These are phyloP conservation scores for Seira ritae DNA, from an alignment of 2,888 invertebrate species.

Conservation along the genomic window DNA sequence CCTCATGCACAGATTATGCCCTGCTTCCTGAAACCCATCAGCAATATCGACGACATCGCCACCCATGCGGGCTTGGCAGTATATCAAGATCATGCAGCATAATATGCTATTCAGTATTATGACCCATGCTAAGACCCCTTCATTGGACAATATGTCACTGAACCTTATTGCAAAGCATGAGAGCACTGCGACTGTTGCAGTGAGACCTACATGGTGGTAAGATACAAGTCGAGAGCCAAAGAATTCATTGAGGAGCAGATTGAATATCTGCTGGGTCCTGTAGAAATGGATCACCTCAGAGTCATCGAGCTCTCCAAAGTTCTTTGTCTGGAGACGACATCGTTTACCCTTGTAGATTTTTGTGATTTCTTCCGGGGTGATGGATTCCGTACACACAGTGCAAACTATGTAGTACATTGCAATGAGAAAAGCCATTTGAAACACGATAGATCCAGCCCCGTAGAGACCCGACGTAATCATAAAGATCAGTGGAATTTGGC, in stretches of 20 bases:
- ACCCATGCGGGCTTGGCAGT: not conserved
- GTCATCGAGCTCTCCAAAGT: constrained; percentile 3
- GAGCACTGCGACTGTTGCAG: not conserved
- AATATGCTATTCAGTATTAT: not conserved
- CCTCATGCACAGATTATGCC: not conserved
- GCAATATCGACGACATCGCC: not conserved
- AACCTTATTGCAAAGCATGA: not conserved
- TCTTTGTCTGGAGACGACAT: not conserved
- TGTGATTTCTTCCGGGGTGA: not conserved
- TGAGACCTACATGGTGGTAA: constrained; percentile 24
- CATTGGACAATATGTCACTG: not conserved
- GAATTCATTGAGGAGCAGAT: constrained; percentile 1
- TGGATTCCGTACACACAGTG: not conserved
- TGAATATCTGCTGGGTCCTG: constrained; percentile 17
- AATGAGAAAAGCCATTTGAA: not conserved
- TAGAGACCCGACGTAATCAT: not conserved
- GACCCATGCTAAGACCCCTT: not conserved
- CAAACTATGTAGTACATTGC: not conserved
- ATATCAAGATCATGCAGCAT: not conserved
- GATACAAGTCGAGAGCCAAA: constrained; percentile 1
- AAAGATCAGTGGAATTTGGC: not conserved
- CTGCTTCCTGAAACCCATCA: not conserved
- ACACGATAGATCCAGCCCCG: not conserved
- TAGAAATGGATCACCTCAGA: not conserved
- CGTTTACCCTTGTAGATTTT: not conserved